Base-by-base conservation (phyloP, 1,140 invertebrate genomes). In the Diachasma alloeum region DNA sequence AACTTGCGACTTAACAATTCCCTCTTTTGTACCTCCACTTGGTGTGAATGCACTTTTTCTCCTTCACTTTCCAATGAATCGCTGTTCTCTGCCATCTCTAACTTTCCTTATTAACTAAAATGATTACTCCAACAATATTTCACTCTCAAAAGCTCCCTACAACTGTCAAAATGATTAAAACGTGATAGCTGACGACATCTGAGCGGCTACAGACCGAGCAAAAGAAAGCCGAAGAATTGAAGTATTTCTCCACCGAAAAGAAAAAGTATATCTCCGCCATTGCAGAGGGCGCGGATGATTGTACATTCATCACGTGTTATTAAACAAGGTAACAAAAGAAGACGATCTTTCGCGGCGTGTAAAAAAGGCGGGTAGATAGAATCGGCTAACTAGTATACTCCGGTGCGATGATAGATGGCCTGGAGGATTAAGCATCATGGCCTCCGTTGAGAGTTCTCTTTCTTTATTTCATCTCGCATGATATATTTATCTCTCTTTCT, bases 251-350 rank as follows among this genome's bases (percentile, higher is more conserved):
- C 39, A 42, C 1, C 4, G 4, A 13, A 42, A 31, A 42, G 17
- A 70, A 76, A 63, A 63, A 26, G 11, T 63, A 4, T 63, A 63
- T 63, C 59, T 63, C 19, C 42, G 24, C 19, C 31, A 63, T 68
- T 42, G 8, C 42, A 78, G 72, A 72, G 68, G 26, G 77, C 78
- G 69, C 75, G 53, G 56, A 59, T 72, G 42, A 76, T 78, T 83
- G 84, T 87, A 87, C 84, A 88, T 89, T 88, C 85, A 88, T 88
- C 87, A 88, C 84, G 82, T 86, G 85, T 89, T 88, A 89, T 89
- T 89, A 88, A 89, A 86, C 84, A 86, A 85, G 84, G 81, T 83
- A 88, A 88, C 87, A 88, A 89, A 88, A 85, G 85, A 80, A 82
- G 78, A 83, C 79, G 72, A 75, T 76, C 76, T 77, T 66, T 66